A percentile compares a stretch with the other conserved stretches of the same genome.
Conservation (phyloP, 1,140 invertebrate species). For the Euura saliciscinereae region DNA sequence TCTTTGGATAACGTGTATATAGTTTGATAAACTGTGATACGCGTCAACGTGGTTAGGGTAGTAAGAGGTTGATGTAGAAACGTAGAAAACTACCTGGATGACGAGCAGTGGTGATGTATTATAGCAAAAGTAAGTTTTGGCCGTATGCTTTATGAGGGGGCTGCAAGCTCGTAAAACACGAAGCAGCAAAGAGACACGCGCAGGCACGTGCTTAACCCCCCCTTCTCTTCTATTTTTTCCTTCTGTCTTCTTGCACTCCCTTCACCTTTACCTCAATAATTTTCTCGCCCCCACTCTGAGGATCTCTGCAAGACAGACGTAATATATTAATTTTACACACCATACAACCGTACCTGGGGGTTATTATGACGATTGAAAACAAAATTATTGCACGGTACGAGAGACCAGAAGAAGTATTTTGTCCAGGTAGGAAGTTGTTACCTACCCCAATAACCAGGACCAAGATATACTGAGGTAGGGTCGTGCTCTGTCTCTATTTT, state of each 20-base stretch:
- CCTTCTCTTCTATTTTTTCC: neutral
- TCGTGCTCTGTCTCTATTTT: neutral
- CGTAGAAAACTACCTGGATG: neutral
- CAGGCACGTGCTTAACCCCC: neutral
- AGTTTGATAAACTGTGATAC: neutral
- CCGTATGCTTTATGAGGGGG: neutral
- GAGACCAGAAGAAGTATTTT: neutral
- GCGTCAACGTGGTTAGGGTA: neutral
- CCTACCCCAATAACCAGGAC: neutral
- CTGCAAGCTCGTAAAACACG: neutral
- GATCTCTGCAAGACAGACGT: neutral
- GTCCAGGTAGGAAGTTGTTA: neutral
- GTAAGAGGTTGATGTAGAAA: neutral
- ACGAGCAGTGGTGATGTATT: neutral
- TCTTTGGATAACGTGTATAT: neutral
- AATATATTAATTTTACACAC: neutral
- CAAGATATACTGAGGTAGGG: too few species aligned
- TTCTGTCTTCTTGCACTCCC: neutral
- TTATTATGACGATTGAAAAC: neutral
- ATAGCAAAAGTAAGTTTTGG: neutral
- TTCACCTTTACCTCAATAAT: neutral
- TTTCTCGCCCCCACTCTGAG: neutral
- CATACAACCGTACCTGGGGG: neutral
- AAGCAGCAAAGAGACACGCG: conserved; percentile 4
- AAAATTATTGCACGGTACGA: neutral